Percentiles rank a stretch among this genome's conserved stretches.
Evolutionary conservation across 1,140 invertebrate genomes (phyloP).

Genomic region (Pantala flavescens): DNA sequence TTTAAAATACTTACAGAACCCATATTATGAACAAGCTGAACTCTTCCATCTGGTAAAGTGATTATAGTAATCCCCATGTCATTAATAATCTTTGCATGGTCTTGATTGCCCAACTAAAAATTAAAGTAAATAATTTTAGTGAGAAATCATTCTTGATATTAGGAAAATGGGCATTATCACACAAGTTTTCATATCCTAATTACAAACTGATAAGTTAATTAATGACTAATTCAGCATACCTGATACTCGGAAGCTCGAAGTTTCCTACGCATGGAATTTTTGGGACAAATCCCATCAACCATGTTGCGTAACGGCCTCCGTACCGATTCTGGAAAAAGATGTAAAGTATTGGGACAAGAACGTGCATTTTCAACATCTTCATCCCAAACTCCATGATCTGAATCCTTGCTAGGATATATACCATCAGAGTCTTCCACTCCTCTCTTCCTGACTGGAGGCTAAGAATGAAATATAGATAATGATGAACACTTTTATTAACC

Average conservation of each 20-base stretch:
- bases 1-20: conserved; percentile 52
- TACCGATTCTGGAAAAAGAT: conserved; percentile 68
- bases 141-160: no score
- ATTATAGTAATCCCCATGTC: conserved; percentile 92
- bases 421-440: no score
- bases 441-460: no score
- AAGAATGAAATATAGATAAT: background rate
- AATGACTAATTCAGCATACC: conserved; percentile 25
- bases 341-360: conserved; percentile 76
- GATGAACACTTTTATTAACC: background rate
- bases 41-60: conserved; percentile 74
- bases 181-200: no score
- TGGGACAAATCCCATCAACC: conserved; percentile 70
- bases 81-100: conserved; percentile 75
- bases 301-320: conserved; percentile 65
- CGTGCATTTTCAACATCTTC: conserved; percentile 45
- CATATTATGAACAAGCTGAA: conserved; percentile 81
- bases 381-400: conserved; percentile 14
- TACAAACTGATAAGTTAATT: no score
- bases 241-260: conserved; percentile 65
- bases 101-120: conserved; percentile 65
- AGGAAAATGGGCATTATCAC: no score
- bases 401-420: no score
- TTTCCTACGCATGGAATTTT: conserved; percentile 43
- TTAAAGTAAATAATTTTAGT: conserved; percentile 13